Evolutionary conservation across 2,113 vertebrate genomes (phyloP), one percentile per base, ranked within the genome.

Genomic region (Halichoerus grypus): DNA sequence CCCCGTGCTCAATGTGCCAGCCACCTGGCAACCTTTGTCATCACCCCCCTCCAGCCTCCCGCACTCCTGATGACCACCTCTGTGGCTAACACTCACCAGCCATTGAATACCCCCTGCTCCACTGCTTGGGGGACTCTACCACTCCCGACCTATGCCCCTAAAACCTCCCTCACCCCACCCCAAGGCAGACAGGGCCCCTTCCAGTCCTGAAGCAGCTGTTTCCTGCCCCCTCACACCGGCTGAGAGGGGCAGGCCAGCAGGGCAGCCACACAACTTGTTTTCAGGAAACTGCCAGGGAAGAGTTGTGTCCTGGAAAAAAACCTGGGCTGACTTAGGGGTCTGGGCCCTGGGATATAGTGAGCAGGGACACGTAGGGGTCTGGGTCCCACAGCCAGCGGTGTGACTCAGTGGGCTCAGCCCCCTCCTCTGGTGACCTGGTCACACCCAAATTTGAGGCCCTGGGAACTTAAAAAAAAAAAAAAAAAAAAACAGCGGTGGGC

Each of bases 171-270:
- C 24, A 67, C 36, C 49, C 76, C 33, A 36, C 28, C 42, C 69
- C 91, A 65, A 96, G 76, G 51, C 51, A 31, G 39, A n/a, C 4
- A 21, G 82, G 63, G 42, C 21, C 46, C 46, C 53, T 61, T 67
- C 59, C 67, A 11, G 55, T 7, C 55, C 67, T 18, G 42, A 74
- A 61, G 90, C 98, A 98, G 97, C 97, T 98, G 98, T 77, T 98
- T 98, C 98, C 97, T 24, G 36, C 97, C 94, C 65, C 51, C 71
- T 82, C 19, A 24, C 92, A 49, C 87, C 4, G 0, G 88, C 93
- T 69, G 36, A 18, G 21, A 90, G 82, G 53, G 21, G 49, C 22
- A 0, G 33, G 46, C 76, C 93, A 63, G 71, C 46, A 8, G 88
- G 67, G 36, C 71, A 51, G 71, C 49, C 1, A 74, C 69, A 31